Evolutionary conservation across 2,888 invertebrate genomes (phyloP).

Genomic region (Eristalis pertinax): DNA sequence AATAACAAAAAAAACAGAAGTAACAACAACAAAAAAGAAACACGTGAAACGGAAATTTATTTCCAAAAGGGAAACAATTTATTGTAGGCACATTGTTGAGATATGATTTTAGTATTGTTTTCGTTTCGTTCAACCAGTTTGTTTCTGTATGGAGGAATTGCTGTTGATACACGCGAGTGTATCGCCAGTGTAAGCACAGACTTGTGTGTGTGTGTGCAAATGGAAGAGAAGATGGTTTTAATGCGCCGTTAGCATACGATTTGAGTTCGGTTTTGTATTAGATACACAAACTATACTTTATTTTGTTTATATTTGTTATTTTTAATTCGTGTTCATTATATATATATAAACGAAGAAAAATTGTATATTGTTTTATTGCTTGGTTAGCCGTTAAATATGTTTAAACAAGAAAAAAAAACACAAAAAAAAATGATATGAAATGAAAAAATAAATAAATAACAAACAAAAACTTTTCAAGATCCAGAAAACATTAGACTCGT

Average conservation of each 20-base stretch:
- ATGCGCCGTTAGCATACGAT: conserved; percentile 23
- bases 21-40: conserved; percentile 26
- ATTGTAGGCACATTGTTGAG: conserved; percentile 40
- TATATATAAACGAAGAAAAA: conserved; percentile 27
- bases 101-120: background rate
- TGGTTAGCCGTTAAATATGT: conserved; percentile 70
- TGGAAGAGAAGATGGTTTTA: background rate
- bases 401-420: conserved; percentile 26
- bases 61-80: conserved; percentile 60
- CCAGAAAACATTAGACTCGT: conserved; percentile 6
- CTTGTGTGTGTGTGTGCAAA: background rate
- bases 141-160: background rate
- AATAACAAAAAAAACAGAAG: background rate
- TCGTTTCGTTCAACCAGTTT: conserved; percentile 1
- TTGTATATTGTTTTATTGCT: conserved; percentile 65
- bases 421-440: conserved; percentile 36
- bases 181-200: background rate
- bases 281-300: conserved; percentile 22
- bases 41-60: conserved; percentile 32
- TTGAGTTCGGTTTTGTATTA: conserved; percentile 47
- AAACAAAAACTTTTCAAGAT: conserved; percentile 67
- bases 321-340: conserved; percentile 47
- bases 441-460: conserved; percentile 63
- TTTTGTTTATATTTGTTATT: conserved; percentile 3
- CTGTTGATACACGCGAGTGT: background rate